Conservation (phyloP, 2,113 vertebrate genomes). For the Tragelaphus strepsiceros region DNA sequence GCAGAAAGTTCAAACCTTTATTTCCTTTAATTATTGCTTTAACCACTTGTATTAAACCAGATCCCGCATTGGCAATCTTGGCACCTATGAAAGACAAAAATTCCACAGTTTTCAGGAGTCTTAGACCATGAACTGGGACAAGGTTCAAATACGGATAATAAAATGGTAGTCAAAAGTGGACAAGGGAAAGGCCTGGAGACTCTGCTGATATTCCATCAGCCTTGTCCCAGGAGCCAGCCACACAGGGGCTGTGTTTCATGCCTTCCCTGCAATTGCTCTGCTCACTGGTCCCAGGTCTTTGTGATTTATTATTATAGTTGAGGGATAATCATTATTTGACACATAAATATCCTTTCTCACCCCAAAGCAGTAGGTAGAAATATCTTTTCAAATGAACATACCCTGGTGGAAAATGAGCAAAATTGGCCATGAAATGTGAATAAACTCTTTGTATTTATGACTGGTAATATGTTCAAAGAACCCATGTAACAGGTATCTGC, state of each 20-base stretch:
- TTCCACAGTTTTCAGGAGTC: not conserved
- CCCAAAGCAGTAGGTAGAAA: not conserved
- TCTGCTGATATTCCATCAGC: not conserved
- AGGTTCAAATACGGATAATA: not conserved
- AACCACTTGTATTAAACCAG: not conserved
- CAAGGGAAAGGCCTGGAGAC: not conserved
- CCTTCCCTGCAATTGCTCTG: not conserved
- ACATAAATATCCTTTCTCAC: not conserved
- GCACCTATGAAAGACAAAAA: not conserved
- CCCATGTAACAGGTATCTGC: not conserved
- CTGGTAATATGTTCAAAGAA: not conserved
- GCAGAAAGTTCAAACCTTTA: not conserved
- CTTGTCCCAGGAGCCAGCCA: not conserved
- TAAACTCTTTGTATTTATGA: not conserved
- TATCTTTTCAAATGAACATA: not conserved
- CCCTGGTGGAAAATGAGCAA: not conserved
- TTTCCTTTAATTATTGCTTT: not conserved
- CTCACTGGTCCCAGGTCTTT: not conserved
- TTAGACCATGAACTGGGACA: not conserved
- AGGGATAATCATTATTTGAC: not conserved
- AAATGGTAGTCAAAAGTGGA: not conserved
- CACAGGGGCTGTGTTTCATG: not conserved
- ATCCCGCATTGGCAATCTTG: not conserved
- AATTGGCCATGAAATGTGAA: not conserved
- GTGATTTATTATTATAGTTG: not conserved